These are phyloP conservation scores for Octopus sinensis DNA, from an alignment of 1,140 invertebrate species.

Conservation along the genomic window DNA sequence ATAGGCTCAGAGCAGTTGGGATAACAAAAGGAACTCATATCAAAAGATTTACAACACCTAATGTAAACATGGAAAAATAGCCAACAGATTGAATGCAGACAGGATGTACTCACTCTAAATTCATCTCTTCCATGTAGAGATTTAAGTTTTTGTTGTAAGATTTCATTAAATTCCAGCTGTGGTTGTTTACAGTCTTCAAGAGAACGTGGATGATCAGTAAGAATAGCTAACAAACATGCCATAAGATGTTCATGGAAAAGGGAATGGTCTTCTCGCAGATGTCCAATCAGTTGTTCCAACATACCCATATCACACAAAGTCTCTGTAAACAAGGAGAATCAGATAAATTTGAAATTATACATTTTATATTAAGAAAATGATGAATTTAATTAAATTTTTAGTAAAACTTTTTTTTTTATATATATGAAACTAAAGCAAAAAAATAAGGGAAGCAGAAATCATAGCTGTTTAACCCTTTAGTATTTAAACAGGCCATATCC, in stretches of 20 bases:
- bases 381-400: no score
- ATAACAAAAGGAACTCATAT: no score
- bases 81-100: background rate
- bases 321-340: constrained; percentile 43
- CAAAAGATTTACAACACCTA: no score
- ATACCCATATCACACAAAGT: constrained; percentile 63
- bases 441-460: no score
- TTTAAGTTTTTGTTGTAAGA: constrained; percentile 55
- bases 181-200: constrained; percentile 59
- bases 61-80: background rate
- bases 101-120: constrained; percentile 42
- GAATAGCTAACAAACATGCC: constrained; percentile 59
- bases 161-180: constrained; percentile 57
- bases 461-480: no score
- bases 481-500: no score
- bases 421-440: no score
- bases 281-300: constrained; percentile 61
- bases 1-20: no score
- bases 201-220: constrained; percentile 58
- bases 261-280: constrained; percentile 58
- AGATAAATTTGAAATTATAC: background rate
- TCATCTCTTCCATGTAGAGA: constrained; percentile 51
- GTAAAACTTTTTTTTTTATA: no score
- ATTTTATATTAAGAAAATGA: no score
- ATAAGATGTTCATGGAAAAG: constrained; percentile 63